phyloP scores from a whole-genome alignment of 2,888 invertebrate species.

The Trachelus stipa region DNA sequence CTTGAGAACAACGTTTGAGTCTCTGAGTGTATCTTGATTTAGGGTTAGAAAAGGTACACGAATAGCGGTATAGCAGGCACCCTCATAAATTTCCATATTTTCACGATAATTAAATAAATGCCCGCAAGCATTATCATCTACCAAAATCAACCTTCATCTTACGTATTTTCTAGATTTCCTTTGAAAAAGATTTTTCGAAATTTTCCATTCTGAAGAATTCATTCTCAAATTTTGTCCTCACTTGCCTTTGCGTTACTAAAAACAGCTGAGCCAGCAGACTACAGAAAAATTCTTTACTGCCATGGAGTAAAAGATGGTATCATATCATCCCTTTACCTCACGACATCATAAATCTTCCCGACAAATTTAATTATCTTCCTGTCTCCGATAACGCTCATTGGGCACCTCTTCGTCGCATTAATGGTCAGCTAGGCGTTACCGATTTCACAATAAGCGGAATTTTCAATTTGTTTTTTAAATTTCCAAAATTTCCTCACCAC shows the following conservation, averaged over 20 bases:
- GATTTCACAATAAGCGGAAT: conserved; percentile 34
- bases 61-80: background rate
- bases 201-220: background rate
- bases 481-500: background rate
- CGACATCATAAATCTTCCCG: conserved; percentile 69
- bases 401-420: conserved; percentile 50
- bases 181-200: background rate
- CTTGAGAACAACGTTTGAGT: conserved; percentile 17
- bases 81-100: conserved; percentile 24
- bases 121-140: background rate
- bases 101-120: conserved; percentile 8
- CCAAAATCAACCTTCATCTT: background rate
- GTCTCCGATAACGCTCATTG: conserved; percentile 68
- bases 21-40: background rate
- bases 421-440: conserved; percentile 35
- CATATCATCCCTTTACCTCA: conserved; percentile 41
- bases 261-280: background rate
- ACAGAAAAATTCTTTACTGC: background rate
- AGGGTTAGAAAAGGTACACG: background rate
- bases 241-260: background rate
- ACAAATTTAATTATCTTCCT: conserved; percentile 73
- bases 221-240: background rate
- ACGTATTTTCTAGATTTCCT: background rate
- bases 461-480: background rate
- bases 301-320: background rate